phyloP scores from a whole-genome alignment of 2,888 invertebrate species.

The Eumerus sabulonum region DNA sequence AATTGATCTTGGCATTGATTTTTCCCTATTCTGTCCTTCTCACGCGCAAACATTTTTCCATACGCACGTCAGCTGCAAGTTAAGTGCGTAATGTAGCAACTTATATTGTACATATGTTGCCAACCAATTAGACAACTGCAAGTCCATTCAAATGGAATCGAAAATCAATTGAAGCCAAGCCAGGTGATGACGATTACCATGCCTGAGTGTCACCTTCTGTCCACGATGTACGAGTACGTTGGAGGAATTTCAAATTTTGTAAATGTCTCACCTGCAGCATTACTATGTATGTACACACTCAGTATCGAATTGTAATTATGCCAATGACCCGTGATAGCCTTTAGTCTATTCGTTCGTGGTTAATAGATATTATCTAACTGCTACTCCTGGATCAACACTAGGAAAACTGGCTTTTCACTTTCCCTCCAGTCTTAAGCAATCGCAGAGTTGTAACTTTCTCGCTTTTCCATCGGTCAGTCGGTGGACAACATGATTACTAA shows the following conservation, averaged over 20 bases:
- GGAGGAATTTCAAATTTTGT: constrained; percentile 26
- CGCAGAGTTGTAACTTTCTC: constrained; percentile 39
- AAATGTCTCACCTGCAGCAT: too few relatives aligned
- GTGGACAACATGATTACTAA: too few relatives aligned
- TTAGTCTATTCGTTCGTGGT: constrained; percentile 14
- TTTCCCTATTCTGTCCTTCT: not conserved
- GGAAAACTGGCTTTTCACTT: constrained; percentile 43
- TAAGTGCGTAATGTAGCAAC: not conserved
- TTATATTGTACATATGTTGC: constrained; percentile 44
- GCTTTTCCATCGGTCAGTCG: constrained; percentile 10
- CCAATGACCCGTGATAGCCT: constrained; percentile 55
- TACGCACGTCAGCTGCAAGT: not conserved
- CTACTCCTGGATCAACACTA: constrained; percentile 10
- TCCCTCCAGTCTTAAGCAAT: not conserved
- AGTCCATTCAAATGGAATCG: too few relatives aligned
- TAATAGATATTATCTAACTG: constrained; percentile 48
- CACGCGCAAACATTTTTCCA: not conserved
- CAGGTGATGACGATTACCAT: constrained; percentile 50
- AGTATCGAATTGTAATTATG: constrained; percentile 37
- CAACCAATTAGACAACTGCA: constrained; percentile 39
- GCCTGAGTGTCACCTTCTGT: constrained; percentile 54
- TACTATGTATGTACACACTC: too few relatives aligned
- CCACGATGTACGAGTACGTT: constrained; percentile 16
- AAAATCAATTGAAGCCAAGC: constrained; percentile 44
- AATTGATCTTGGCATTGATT: constrained; percentile 60